phyloP scores from a whole-genome alignment of 2,113 vertebrate species.

The Tragulus kanchil region DNA sequence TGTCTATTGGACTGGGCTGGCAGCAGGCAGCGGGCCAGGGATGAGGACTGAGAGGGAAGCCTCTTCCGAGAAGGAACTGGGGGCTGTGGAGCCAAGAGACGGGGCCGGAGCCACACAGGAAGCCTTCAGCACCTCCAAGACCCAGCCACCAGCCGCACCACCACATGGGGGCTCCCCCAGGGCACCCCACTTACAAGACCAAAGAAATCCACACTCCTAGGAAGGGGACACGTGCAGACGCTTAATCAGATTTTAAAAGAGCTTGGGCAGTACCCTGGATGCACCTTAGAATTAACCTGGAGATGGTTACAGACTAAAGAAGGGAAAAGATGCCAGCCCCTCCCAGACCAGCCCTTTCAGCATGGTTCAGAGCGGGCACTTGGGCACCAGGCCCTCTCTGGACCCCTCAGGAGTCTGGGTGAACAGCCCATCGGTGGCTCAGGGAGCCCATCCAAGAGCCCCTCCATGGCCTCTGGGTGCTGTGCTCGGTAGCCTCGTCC shows the following conservation, averaged over 20 bases:
- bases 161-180: rapidly evolving
- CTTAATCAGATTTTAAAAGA: neutral
- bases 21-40: neutral
- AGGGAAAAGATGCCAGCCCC: neutral
- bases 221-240: neutral
- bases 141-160: rapidly evolving
- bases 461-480: neutral
- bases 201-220: rapidly evolving
- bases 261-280: neutral
- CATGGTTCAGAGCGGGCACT: neutral
- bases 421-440: neutral
- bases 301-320: neutral
- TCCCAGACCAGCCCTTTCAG: neutral
- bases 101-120: rapidly evolving
- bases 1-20: rapidly evolving
- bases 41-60: neutral
- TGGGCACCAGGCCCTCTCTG: neutral
- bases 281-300: neutral
- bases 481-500: neutral
- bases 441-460: neutral
- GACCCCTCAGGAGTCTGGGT: rapidly evolving
- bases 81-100: rapidly evolving
- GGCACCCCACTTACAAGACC: neutral
- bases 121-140: rapidly evolving
- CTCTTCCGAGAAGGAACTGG: rapidly evolving